Evolutionary conservation across 2,888 invertebrate species (phyloP), one percentile per base, ranked within the genome.

Genomic region (Eristalinus aeneus): DNA sequence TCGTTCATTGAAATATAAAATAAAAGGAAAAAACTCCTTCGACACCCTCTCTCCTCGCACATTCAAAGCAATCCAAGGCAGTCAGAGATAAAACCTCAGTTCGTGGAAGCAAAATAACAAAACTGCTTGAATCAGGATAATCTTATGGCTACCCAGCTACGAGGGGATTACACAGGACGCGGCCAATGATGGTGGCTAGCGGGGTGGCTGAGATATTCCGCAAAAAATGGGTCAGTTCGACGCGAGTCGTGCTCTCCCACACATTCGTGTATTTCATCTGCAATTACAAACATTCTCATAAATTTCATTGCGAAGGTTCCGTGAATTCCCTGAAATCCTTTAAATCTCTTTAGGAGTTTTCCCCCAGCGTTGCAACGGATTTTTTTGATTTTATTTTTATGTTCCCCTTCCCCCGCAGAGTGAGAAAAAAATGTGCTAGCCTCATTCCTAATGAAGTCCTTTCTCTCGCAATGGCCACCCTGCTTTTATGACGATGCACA

Each of bases 271-370:
- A 84, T 75, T 85, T 76, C 75, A 80, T 76, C 58, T 72, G 67
- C 80, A 85, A 85, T 80, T 80, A 85, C 84, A 75, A 80, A 63
- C 67, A 80, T 85, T 68, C 84, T 68, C 76, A 80, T 80, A 76
- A 72, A 80, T 72, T 75, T 75, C 39, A 80, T 67, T 58, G 56
- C 68, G 71, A 85, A 68, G 80, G 80, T 63, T 75, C 71, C 20
- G 69, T 60, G 65, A 67, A 75, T 63, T 75, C 80, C 67, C 46
- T 10, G 84, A 65, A 72, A 76, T 80, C 67, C 76, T 67, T 80
- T 80, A 76, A 85, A 80, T 85, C 75, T 72, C 67, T 76, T 79
- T 67, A 75, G 46, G 22, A 71, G 63, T 11, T 63, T 68, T 71
- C 76, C 76, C 64, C 22, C 46, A 63, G 74, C 61, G 56, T 36